Base-by-base conservation (phyloP, 2,797 vertebrate genomes). In the Hoplostethus atlanticus region DNA sequence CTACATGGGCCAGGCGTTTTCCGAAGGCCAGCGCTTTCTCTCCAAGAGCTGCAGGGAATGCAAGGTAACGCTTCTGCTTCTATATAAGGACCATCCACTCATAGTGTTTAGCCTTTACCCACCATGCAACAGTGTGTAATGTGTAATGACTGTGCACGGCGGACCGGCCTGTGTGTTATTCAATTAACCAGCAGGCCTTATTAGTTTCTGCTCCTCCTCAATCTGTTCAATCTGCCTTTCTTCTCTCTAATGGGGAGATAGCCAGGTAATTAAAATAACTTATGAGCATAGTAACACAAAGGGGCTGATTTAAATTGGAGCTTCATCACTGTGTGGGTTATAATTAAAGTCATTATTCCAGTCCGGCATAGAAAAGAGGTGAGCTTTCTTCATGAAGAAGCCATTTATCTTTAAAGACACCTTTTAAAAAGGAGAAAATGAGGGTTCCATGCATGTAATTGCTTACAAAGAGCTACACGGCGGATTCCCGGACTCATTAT, bases 11-110 rank as follows among this genome's bases (percentile, higher is more conserved):
- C 96, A 94, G 87, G 94, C 94, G 4, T 95, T 98, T 50, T 94
- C 96, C 46, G 97, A 99, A 90, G 96, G 97, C 74, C 96, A 98
- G 64, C 91, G 92, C 31, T 86, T 97, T 57, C 91, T 98, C 86
- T 95, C 95, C 64, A 93, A 93, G 88, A 96, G 90, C 92, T 98
- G 97, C 92, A 95, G 92, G 86, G 96, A 98, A 94, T 98, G 97
- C 90, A 95, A 94, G 93, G 97, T 98, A 95, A 96, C 89, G 17
- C 44, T 15, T 38, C 15, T 61, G 55, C 8, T 61, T 38, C 0
- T n/a, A 7, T 53, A n/a, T 28, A 12, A 38, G 28, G 28, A 28
- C 25, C 46, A 15, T 42, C 54, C 50, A 73, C 13, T 5, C 6
- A 1, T 65, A 34, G 0, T 10, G 4, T 81, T 77, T 10, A 40